Base-by-base conservation (phyloP, 2,113 vertebrate genomes). In the Rhagologus leucostigma region DNA sequence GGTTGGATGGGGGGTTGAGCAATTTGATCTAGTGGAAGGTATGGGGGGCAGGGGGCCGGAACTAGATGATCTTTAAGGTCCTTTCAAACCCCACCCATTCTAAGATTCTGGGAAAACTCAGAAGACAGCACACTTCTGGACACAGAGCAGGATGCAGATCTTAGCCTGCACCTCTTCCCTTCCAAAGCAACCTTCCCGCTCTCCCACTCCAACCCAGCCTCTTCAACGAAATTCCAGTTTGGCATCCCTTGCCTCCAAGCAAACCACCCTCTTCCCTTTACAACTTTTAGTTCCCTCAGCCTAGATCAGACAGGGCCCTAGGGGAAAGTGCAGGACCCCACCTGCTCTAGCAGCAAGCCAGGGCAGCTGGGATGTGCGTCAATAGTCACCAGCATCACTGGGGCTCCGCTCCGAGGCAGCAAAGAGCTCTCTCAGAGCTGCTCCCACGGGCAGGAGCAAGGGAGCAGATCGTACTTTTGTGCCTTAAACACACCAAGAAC, bases 361-460 rank as follows among this genome's bases (percentile, higher is more conserved):
- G 1, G 9, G 17, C 57, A 46, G 50, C 57, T 3, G 23, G 32
- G 46, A 44, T 22, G 27, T 17, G 42, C 2, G 5, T 23, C 16
- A 60, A 29, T 0, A 32, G 41, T 1, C 44, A 29, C 30, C 5
- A 0, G 53, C 42, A 13, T 30, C 14, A 46, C 32, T 12, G 0
- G 37, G 55, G 63, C 39, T 44, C 69, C 47, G 55, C 83, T 74
- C 41, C 9, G 11, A 4, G 24, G 7, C 67, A 44, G 29, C 57
- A 53, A 42, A 42, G 53, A 39, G 22, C 77, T 65, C 70, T 55
- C 33, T 4, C 46, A 62, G 13, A 70, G 59, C 88, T 53, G 78
- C 65, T 69, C 70, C 68, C 20, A 12, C 27, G 44, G 67, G 76
- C 52, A 80, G 39, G 26, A 67, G 17, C 37, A 35, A 41, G 33